Evolutionary conservation across 35 echinoderm and acorn worm species (phyloP), one percentile per base, ranked within the genome.

Genomic region (Apostichopus japonicus): DNA sequence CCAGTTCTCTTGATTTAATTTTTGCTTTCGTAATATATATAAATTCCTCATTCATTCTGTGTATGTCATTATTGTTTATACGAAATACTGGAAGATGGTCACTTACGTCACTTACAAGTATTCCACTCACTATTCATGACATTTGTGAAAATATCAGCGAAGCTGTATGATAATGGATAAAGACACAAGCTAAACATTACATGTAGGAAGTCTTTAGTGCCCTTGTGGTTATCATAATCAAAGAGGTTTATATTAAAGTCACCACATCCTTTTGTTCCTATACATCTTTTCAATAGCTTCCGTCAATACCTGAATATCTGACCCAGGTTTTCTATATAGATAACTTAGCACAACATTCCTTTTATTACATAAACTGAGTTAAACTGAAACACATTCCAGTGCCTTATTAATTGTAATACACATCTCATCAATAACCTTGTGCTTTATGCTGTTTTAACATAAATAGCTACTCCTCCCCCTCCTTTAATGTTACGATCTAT

Each of bases 291-390:
- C 22, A 23, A 90, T 72, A 17, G 67, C 7, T 51, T 65, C 87
- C 10, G 44, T 90, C 23, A 90, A 90, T 70, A 72, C n/a, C 55
- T 90, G 27, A 44, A 90, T 70, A 72, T 22, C 24, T 16, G 63
- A 90, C 6, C 87, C 65, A 90, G 90, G 90, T 91, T 79, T 75
- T 91, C 90, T 91, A 7, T 79, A 79, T 53, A 91, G 59, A 57
- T 73, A 91, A 91, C 70, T 91, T 55, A 79, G 13, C 16, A 91
- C 13, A 53, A 79, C 75, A 77, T 77, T 75, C 54, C 77, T 90
- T 52, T 57, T 79, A 17, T 62, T 59, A 11, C 24, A 8, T 77
- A 91, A 22, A 78, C 70, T 77, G 23, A 91, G 75, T 79, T 91
- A 33, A 77, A 91, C 57, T 8, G 90, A 54, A 5, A 91, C 65